Conservation (phyloP, 2,797 vertebrate genomes). For the Ptychobarbus kaznakovi region DNA sequence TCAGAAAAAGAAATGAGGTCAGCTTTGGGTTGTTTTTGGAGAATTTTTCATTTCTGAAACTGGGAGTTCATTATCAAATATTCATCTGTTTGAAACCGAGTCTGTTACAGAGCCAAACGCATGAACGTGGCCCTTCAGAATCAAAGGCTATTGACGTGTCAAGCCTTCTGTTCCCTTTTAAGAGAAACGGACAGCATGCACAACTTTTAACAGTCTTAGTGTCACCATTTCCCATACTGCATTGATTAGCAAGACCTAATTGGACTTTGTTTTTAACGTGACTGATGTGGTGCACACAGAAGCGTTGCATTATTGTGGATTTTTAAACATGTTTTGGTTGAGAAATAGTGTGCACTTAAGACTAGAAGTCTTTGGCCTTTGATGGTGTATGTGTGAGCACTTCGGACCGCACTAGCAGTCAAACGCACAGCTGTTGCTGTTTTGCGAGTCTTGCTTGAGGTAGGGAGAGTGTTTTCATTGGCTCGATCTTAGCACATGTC, state of each 20-base stretch:
- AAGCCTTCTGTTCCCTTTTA: neutral
- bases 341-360: neutral
- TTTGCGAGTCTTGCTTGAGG: slow-evolving; percentile 1
- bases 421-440: slow-evolving; percentile 11
- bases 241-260: slow-evolving; percentile 3
- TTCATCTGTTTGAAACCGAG: neutral
- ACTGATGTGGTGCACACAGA: neutral
- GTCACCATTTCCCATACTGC: neutral
- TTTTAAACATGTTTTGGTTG: slow-evolving; percentile 12
- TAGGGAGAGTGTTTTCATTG: slow-evolving; percentile 33
- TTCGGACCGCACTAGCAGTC: neutral
- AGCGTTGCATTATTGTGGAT: neutral
- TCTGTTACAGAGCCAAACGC: neutral
- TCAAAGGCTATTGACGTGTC: neutral
- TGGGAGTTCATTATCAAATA: neutral
- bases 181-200: neutral
- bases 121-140: neutral
- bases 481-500: slow-evolving; percentile 23
- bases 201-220: neutral
- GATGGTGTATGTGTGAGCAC: neutral
- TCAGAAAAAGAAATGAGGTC: neutral
- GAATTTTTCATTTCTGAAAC: neutral
- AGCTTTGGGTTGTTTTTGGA: neutral
- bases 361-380: neutral
- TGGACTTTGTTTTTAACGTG: neutral